These are phyloP conservation scores for Philereme vetulata DNA, from an alignment of 2,888 invertebrate species.

Conservation along the genomic window DNA sequence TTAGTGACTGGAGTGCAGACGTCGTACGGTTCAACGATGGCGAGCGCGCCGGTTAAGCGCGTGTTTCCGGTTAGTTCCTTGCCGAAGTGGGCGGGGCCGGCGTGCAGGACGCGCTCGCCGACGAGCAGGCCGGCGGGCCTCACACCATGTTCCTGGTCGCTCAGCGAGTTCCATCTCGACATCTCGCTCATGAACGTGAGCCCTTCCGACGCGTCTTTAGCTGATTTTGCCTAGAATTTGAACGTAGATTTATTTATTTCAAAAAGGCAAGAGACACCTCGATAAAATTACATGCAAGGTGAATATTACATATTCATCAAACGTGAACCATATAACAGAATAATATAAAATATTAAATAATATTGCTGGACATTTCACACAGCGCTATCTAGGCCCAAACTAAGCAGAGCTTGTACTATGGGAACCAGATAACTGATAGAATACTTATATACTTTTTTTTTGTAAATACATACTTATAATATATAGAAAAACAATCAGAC, in stretches of 20 bases:
- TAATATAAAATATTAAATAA: no score
- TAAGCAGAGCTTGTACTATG: no score
- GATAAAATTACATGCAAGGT: no score
- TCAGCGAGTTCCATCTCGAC: slow-evolving; percentile 93
- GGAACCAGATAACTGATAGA: no score
- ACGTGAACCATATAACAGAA: no score
- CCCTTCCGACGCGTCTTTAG: slow-evolving; percentile 95
- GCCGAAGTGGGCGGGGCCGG: slow-evolving; percentile 97
- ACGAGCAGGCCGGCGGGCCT: slow-evolving; percentile 62
- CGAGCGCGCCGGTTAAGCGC: slow-evolving; percentile 86
- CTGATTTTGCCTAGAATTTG: slow-evolving; percentile 89
- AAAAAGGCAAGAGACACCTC: no score
- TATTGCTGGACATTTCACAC: no score
- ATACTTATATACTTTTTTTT: no score
- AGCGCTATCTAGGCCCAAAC: no score
- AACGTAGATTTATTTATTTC: neutral
- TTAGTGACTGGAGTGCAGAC: slow-evolving; percentile 86
- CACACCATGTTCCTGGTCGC: slow-evolving; percentile 82
- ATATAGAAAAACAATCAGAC: no score
- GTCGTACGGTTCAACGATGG: slow-evolving; percentile 87
- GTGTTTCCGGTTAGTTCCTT: slow-evolving; percentile 87
- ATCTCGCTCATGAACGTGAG: slow-evolving; percentile 98
- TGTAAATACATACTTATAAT: no score
- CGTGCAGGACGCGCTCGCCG: slow-evolving; percentile 72
- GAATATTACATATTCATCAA: no score